Conservation (phyloP, 2,888 invertebrate species). For the Mythimna lalbum region DNA sequence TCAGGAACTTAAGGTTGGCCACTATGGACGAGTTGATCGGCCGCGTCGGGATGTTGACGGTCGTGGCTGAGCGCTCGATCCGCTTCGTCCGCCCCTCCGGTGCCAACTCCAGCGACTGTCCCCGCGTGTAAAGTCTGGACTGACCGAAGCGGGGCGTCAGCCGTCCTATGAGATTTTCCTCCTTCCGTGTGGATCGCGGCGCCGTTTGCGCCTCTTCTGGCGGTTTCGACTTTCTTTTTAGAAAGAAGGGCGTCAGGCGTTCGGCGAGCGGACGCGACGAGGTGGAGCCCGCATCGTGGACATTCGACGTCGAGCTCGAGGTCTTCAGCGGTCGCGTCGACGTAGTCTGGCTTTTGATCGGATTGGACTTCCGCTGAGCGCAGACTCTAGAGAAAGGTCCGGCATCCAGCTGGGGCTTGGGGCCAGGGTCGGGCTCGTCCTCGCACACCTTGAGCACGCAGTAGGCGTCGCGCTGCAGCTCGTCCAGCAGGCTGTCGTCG, state of each 20-base stretch:
- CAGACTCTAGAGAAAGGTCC: slow-evolving; percentile 84
- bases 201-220: slow-evolving; percentile 73
- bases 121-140: slow-evolving; percentile 83
- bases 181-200: slow-evolving; percentile 73
- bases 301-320: slow-evolving; percentile 87
- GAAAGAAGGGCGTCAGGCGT: slow-evolving; percentile 86
- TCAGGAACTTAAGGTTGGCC: slow-evolving; percentile 85
- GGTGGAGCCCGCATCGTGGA: slow-evolving; percentile 81
- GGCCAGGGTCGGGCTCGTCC: slow-evolving; percentile 73
- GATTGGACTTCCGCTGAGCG: slow-evolving; percentile 87
- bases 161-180: slow-evolving; percentile 85
- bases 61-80: slow-evolving; percentile 85
- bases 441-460: slow-evolving; percentile 85
- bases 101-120: slow-evolving; percentile 85
- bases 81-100: slow-evolving; percentile 75
- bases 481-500: slow-evolving; percentile 86
- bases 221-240: slow-evolving; percentile 85
- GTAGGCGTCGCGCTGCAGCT: slow-evolving; percentile 83
- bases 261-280: slow-evolving; percentile 83
- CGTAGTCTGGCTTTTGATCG: slow-evolving; percentile 80
- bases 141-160: slow-evolving; percentile 87
- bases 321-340: slow-evolving; percentile 81
- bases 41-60: slow-evolving; percentile 81
- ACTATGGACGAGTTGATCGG: slow-evolving; percentile 85
- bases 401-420: slow-evolving; percentile 64